These are phyloP conservation scores for Globodera rostochiensis DNA, from an alignment of 1,140 invertebrate species.

Conservation along the genomic window DNA sequence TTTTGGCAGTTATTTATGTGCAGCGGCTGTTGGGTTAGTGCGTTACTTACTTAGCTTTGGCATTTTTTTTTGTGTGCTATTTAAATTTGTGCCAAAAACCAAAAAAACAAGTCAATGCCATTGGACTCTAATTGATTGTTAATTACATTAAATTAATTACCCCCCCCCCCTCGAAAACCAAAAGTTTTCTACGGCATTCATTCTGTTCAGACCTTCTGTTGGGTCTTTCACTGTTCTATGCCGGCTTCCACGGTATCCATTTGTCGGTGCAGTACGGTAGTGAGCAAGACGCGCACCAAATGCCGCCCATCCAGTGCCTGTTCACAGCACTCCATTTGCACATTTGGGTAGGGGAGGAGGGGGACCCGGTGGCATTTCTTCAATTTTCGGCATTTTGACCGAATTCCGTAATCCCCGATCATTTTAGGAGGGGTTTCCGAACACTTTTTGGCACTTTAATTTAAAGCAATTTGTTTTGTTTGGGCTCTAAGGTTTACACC, in stretches of 20 bases:
- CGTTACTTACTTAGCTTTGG: neutral
- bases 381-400: neutral
- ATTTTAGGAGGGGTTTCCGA: neutral
- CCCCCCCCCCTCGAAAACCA: too few species aligned
- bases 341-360: slow-evolving; percentile 26
- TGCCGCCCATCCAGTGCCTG: slow-evolving; percentile 35
- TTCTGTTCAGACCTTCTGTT: slow-evolving; percentile 33
- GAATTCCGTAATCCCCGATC: neutral
- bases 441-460: too few species aligned
- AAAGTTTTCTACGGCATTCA: too few species aligned
- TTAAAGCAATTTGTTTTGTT: too few species aligned
- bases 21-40: slow-evolving; percentile 14
- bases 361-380: neutral
- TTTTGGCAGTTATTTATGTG: slow-evolving; percentile 16
- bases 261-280: slow-evolving; percentile 30
- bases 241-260: slow-evolving; percentile 42
- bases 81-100: too few species aligned
- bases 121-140: too few species aligned
- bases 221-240: slow-evolving; percentile 40
- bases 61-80: neutral
- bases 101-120: too few species aligned
- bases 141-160: too few species aligned
- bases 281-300: slow-evolving; percentile 5
- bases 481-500: slow-evolving; percentile 20
- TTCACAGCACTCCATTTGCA: slow-evolving; percentile 33